Percentiles rank a stretch among this genome's conserved stretches.
Evolutionary conservation across 2,113 vertebrate genomes (phyloP).

Genomic region (Paramormyrops kingsleyae): DNA sequence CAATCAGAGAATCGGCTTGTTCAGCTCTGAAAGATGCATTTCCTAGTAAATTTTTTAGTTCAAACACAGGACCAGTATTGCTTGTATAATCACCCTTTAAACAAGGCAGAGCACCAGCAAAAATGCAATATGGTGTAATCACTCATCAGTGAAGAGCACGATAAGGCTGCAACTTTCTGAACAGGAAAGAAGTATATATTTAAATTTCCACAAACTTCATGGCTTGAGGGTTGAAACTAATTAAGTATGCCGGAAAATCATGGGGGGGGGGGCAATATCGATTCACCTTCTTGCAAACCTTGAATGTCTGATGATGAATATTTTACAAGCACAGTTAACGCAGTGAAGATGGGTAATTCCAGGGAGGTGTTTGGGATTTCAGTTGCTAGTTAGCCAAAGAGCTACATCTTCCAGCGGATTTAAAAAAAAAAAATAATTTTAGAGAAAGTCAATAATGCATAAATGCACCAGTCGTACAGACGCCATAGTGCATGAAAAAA

Average conservation of each 20-base stretch:
- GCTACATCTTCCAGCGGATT: conserved; percentile 65
- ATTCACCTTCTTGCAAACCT: conserved; percentile 38
- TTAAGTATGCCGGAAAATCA: conserved; percentile 64
- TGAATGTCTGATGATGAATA: conserved; percentile 68
- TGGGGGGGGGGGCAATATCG: conserved; percentile 56
- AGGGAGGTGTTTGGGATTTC: conserved; percentile 63
- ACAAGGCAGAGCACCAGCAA: not conserved
- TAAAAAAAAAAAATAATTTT: too few relatives aligned
- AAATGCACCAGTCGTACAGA: conserved; percentile 68
- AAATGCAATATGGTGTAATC: not conserved
- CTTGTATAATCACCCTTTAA: not conserved
- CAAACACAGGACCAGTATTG: not conserved
- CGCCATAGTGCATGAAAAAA: conserved; percentile 63
- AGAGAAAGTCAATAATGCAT: conserved; percentile 70
- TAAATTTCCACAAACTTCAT: conserved; percentile 65
- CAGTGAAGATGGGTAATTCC: conserved; percentile 55
- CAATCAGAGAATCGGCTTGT: not conserved
- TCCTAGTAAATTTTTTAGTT: not conserved
- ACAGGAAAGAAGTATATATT: conserved; percentile 28
- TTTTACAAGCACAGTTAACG: conserved; percentile 72
- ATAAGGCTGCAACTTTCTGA: not conserved
- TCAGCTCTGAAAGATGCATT: not conserved
- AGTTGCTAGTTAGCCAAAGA: conserved; percentile 62
- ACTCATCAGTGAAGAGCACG: not conserved
- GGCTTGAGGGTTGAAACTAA: conserved; percentile 63